A percentile compares a stretch with the other conserved stretches of the same genome.
Conservation (phyloP, 2,113 vertebrate genomes). For the Nanorana parkeri region DNA sequence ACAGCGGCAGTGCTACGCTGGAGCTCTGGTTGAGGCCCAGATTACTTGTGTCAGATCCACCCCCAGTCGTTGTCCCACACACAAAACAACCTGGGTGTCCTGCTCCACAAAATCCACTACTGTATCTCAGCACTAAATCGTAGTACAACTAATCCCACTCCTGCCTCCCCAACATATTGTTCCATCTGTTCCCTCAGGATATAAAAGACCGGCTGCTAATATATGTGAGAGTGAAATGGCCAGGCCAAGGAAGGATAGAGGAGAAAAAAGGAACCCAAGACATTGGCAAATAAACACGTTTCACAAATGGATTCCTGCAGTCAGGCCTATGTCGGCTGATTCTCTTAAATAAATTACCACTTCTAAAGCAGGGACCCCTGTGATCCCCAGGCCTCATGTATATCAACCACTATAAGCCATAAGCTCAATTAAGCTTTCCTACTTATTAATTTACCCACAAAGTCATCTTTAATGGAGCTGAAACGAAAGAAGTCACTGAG, state of each 20-base stretch:
- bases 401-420: constrained; percentile 38
- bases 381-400: constrained; percentile 51
- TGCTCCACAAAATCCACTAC: constrained; percentile 59
- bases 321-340: constrained; percentile 20
- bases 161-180: constrained; percentile 64
- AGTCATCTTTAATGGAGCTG: background rate
- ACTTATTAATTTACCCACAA: constrained; percentile 34
- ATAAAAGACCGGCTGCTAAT: constrained; percentile 50
- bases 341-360: constrained; percentile 48
- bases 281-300: constrained; percentile 17
- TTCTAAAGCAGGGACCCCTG: constrained; percentile 42
- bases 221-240: constrained; percentile 53
- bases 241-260: constrained; percentile 3
- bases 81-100: constrained; percentile 78
- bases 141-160: constrained; percentile 69
- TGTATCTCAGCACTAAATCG: constrained; percentile 58
- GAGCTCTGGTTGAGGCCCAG: constrained; percentile 61
- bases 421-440: constrained; percentile 22
- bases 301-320: constrained; percentile 42
- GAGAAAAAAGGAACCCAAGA: constrained; percentile 24
- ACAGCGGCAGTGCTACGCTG: background rate
- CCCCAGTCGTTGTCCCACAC: constrained; percentile 67
- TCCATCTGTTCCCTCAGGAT: constrained; percentile 60
- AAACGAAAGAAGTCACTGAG: constrained; percentile 4
- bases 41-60: constrained; percentile 63